Base-by-base conservation (phyloP, 2,888 invertebrate species). In the Agrochola macilenta region DNA sequence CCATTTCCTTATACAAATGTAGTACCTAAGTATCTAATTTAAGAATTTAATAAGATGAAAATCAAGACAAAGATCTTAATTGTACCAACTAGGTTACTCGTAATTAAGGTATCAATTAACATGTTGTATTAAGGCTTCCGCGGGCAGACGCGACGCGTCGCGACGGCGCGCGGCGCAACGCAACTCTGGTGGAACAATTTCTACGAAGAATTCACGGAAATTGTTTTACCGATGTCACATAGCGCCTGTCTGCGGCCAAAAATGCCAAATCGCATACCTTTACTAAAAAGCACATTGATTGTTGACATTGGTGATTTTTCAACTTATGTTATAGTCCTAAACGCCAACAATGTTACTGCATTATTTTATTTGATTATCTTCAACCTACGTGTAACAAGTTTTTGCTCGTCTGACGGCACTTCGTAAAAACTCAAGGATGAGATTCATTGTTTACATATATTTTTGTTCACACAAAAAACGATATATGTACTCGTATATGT, bases 361-460 rank as follows among this genome's bases (percentile, higher is more conserved):
- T 57, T 61, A 35, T 69, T 76, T 61, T 69, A n/a, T 69, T 35
- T 17, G 43, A 54, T 65, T 54, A 52, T 30, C 46, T 35, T 30
- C 43, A 52, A 71, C 63, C 66, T 68, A 76, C 69, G 54, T 30
- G 30, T 57, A 23, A 39, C 46, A 76, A 61, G 68, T 84, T 82
- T 84, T 84, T 84, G 46, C 35, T 61, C 17, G 68, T 9, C 30
- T 60, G 63, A 23, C 64, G 26, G 14, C 39, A 54, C 52, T 26
- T 60, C 5, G 5, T n/a, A 78, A 78, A 81, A 78, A 72, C 35
- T 82, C 84, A 84, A 84, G 84, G 84, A 73, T 73, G 17, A 26
- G 26, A 71, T 49, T 39, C 65, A 60, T 63, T 69, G 30, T 68
- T 43, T 57, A 60, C 75, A 63, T 71, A 70, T 78, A 69, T 71